These are phyloP conservation scores for Rafetus swinhoei DNA, from an alignment of 2,113 vertebrate species.

Conservation along the genomic window DNA sequence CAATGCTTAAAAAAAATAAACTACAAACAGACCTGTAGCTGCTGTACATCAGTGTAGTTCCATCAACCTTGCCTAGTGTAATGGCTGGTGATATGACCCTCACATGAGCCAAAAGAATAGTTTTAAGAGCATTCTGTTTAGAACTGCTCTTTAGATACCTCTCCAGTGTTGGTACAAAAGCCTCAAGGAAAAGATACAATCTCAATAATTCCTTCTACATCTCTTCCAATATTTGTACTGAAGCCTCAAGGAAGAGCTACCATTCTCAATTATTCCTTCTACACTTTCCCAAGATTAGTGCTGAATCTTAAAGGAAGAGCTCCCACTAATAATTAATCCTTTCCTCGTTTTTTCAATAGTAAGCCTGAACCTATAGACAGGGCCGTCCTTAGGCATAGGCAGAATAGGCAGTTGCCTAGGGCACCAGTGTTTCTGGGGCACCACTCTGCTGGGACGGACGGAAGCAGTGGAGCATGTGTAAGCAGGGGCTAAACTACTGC, in stretches of 20 bases:
- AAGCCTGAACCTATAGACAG: conserved; percentile 16
- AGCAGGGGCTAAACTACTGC: too few species aligned
- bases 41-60: not conserved
- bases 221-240: not conserved
- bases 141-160: not conserved
- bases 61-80: not conserved
- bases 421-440: too few species aligned
- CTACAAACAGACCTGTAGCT: not conserved
- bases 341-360: conserved; percentile 7
- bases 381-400: too few species aligned
- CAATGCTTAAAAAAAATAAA: not conserved
- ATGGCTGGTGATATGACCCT: not conserved
- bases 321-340: conserved; percentile 49
- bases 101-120: not conserved
- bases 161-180: not conserved
- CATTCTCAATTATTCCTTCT: conserved; percentile 8
- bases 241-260: conserved; percentile 18
- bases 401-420: too few species aligned
- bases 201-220: not conserved
- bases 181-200: not conserved
- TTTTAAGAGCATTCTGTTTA: not conserved
- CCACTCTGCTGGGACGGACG: too few species aligned
- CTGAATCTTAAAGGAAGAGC: not conserved
- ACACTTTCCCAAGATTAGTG: not conserved
- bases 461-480: too few species aligned